Base-by-base conservation (phyloP, 2,797 vertebrate species). In the Schizothorax lantsangensis region DNA sequence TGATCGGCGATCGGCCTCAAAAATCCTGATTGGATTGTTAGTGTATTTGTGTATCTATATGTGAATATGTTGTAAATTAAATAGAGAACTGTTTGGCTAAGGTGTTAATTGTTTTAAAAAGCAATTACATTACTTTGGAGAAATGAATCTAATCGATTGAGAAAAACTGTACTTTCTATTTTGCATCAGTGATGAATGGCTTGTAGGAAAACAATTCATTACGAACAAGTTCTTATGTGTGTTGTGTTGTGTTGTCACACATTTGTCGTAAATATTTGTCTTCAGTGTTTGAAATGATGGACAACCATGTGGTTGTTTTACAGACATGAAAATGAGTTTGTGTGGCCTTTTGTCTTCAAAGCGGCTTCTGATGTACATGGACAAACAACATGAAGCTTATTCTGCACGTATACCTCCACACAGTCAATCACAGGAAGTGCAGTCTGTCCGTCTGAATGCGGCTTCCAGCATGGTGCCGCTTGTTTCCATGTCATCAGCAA, bases 371-470 rank as follows among this genome's bases (percentile, higher is more conserved):
- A 64, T 72, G 79, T 64, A 59, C 6, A 36, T 47, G 52, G 19
- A 54, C 52, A 86, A 57, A 30, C 30, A 90, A 79, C 88, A 30
- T 40, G 26, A 26, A 49, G 23, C 40, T 26, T 83, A 85, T 86
- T 90, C 54, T 71, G 92, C 91, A 91, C 88, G 89, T 90, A 87
- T 66, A 83, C 90, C 89, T 81, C 86, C 89, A 87, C 47, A 7
- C 89, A 83, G 85, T 69, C 94, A 96, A 96, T 95, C 95, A 94
- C 95, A 96, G 95, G 95, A 96, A 96, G 93, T 92, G 93, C 95
- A 95, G 79, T 87, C 80, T 23, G 84, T 91, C 87, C 59, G 75
- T 90, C 84, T 83, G 91, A 92, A 92, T 91, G 90, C 47, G 86
- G 92, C 93, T 91, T 94, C 92, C 92, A 89, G 91, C 91, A n/a